Conservation (phyloP, 1,140 invertebrate genomes). For the Pemphigus obesinymphae region DNA sequence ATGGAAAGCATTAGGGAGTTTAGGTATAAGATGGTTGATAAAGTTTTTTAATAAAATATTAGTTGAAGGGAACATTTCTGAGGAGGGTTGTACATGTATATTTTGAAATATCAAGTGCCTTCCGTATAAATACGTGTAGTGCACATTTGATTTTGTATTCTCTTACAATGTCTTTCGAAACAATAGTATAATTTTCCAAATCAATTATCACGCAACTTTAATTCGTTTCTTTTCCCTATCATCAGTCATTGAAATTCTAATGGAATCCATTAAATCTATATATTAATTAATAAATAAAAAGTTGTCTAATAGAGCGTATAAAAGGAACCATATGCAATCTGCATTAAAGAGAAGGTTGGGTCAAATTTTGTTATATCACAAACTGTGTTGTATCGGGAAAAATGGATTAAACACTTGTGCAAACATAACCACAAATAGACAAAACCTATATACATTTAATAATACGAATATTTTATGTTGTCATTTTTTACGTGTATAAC, state of each 20-base stretch:
- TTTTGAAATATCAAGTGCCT: not conserved
- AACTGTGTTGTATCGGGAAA: conserved; percentile 14
- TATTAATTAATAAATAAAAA: not conserved
- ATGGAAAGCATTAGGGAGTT: too few species aligned
- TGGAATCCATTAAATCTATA: not conserved
- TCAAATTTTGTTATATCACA: conserved; percentile 18
- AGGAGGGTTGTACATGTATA: too few species aligned
- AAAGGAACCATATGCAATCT: not conserved
- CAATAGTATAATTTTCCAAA: not conserved
- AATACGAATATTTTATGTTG: conserved; percentile 5
- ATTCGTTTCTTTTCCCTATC: not conserved
- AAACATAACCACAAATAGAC: conserved; percentile 15
- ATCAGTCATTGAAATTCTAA: too few species aligned
- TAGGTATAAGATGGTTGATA: too few species aligned
- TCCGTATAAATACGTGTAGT: not conserved
- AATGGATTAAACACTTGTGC: conserved; percentile 25
- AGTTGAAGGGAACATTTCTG: too few species aligned
- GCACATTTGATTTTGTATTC: not conserved
- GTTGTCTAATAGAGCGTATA: not conserved
- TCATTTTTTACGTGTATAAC: not conserved
- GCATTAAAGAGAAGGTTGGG: not conserved
- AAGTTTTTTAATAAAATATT: too few species aligned
- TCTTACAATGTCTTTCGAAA: not conserved
- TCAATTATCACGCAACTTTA: not conserved
- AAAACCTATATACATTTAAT: not conserved